These are phyloP conservation scores for Madoqua kirkii DNA, from an alignment of 2,113 vertebrate species.

Conservation along the genomic window DNA sequence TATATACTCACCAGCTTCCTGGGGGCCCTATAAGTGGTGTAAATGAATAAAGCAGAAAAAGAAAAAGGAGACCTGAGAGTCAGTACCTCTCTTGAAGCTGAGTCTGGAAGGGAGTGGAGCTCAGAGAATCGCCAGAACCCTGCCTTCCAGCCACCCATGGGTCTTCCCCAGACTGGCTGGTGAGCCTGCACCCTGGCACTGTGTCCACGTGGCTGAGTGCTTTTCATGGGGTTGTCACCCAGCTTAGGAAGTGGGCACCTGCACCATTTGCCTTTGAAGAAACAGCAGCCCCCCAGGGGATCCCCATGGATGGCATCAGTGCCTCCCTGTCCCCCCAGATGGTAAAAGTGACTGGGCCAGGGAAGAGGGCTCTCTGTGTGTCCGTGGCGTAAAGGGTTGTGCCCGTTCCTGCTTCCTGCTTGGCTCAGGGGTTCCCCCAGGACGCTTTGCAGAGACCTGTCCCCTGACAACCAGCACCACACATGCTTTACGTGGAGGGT, in stretches of 20 bases:
- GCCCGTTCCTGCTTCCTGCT: neutral
- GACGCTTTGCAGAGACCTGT: neutral
- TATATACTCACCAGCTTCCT: neutral
- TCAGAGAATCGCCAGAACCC: neutral
- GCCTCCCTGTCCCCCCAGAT: neutral
- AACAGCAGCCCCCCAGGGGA: neutral
- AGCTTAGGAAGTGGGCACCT: neutral
- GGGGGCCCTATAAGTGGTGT: neutral
- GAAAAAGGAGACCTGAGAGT: neutral
- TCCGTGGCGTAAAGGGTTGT: neutral
- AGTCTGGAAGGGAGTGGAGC: rapidly evolving
- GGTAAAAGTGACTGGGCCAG: neutral
- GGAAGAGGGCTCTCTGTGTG: neutral
- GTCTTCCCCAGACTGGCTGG: no score
- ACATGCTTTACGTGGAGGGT: rapidly evolving
- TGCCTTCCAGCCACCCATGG: no score
- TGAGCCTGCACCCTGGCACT: neutral
- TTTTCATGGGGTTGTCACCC: neutral
- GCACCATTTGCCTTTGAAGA: neutral
- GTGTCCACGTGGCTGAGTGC: rapidly evolving
- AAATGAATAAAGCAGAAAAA: no score
- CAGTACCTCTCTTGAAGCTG: neutral
- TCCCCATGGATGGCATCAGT: neutral
- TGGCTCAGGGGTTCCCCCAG: neutral
- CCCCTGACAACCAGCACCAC: neutral